Evolutionary conservation across 2,113 vertebrate genomes (phyloP), one percentile per base, ranked within the genome.

Genomic region (Caracal caracal): DNA sequence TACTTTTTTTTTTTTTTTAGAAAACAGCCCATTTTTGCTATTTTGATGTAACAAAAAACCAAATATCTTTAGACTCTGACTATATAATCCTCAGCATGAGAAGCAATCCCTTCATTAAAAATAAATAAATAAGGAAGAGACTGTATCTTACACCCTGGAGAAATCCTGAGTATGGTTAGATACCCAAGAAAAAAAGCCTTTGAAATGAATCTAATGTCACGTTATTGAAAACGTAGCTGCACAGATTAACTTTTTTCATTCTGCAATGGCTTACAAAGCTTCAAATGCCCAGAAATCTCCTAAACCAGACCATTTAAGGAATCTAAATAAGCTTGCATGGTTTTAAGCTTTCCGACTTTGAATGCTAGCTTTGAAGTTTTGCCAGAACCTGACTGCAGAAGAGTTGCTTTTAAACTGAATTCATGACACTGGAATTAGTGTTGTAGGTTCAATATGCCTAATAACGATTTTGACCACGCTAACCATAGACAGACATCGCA

Each of bases 281-380:
- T 98, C 97, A 98, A 97, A 97, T 98, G 88, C 75, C 59, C 81
- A 96, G 76, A 98, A 98, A 98, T 98, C 96, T 98, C 96, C 95
- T 98, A 98, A 98, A 84, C 94, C 94, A 97, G 84, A 76, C 90
- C 97, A 98, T 97, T 98, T 98, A 98, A 98, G 95, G 95, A 98
- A 97, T 98, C 97, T 97, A 98, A 98, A 98, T 96, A 98, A 95
- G 95, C 96, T 98, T 98, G 97, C 95, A 96, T 0, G 0, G 71
- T 97, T 99, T 98, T 97, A 98, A 98, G 97, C 97, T 98, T 98
- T 98, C 86, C 30, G 80, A 97, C 96, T 99, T 98, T 98, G 98
- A 98, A 97, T 97, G 95, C 94, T 96, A 97, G 90, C 98, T 98
- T 98, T 98, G 98, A 98, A 98, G 98, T 97, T 87, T 63, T 98